Base-by-base conservation (phyloP, 2,113 vertebrate genomes). In the Heloderma charlesbogerti region DNA sequence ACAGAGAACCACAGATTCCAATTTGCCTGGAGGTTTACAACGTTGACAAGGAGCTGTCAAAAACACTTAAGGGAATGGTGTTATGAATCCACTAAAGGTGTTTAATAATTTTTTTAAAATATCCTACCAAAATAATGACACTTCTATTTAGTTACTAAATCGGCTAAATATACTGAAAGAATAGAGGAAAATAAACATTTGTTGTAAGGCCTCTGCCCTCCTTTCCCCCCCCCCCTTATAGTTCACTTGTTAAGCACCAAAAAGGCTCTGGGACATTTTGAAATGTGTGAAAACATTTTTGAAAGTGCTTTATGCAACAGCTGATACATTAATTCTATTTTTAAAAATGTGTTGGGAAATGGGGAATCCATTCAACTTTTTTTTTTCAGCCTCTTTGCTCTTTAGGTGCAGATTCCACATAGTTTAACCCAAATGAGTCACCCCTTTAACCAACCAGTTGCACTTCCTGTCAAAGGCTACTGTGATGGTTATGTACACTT, bases 221-320 rank as follows among this genome's bases (percentile, higher is more conserved):
- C 1, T 1, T 27, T 45, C n/a, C 18, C 15, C 27, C 87, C 20
- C 37, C 20, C 45, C 45, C 63, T 43, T 69, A 31, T 3, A 7
- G 9, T 48, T 69, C 27, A 37, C 72, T 63, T 77, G 27, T 37
- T 8, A 85, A 31, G 71, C 37, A 54, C 81, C 80, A 54, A 66
- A 84, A 29, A 78, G 54, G 40, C 91, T 87, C 89, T n/a, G n/a
- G 78, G 48, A 75, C 8, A 67, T 88, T 83, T 85, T 77, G 18
- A 71, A 60, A 84, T 15, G 74, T 18, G 13, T 13, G 1, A 85
- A 83, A 60, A 74, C 29, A 27, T 31, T 83, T 89, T 51, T 72
- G 48, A 43, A 20, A 43, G 25, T 20, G 67, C 37, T 83, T 43
- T 89, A 31, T 72, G 48, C 51, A 43, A 6, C 27, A 22, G 22